Evolutionary conservation across 2,797 vertebrate species (phyloP), one percentile per base, ranked within the genome.

Genomic region (Ceryle rudis): DNA sequence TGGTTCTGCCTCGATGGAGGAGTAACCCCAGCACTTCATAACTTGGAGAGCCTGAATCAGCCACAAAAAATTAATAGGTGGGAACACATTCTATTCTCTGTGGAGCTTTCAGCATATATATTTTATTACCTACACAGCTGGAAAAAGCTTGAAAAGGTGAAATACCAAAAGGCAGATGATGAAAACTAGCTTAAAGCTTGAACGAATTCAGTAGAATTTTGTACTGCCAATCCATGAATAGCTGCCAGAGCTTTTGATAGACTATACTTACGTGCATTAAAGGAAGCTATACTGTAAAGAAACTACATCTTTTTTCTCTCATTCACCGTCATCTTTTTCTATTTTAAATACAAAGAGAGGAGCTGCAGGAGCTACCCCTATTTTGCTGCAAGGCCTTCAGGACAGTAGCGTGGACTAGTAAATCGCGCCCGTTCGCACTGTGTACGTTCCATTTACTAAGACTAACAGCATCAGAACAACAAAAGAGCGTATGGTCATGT

Each of bases 101-200:
- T 67, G 64, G 39, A 81, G 90, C 28, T 73, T 86, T 91, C 79
- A 54, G 44, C 29, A 17, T 16, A 54, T 25, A n/a, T 46, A 67
- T 77, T 84, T 90, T 81, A 89, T 42, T 67, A n/a, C 35, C 87
- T 87, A 41, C 51, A 75, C 64, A 37, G 42, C 3, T 65, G 35
- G 37, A 77, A 93, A 92, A 93, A 37, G 58, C 52, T 94, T 39
- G 31, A 77, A 65, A 95, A 93, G 73, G 89, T 79, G 78, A 86
- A 86, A 94, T 81, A 78, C 26, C 28, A 47, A 28, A 81, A 91
- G 39, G 58, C 25, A 72, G 52, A 54, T 22, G 44, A 84, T 47
- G 47, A 80, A 69, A 89, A 58, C 67, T 51, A 72, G 46, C 57
- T 70, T 65, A 78, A 91, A 91, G 75, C 25, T 62, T 89, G 73